Evolutionary conservation across 2,888 invertebrate genomes (phyloP), one percentile per base, ranked within the genome.

Genomic region (Drosophila fungiperda): DNA sequence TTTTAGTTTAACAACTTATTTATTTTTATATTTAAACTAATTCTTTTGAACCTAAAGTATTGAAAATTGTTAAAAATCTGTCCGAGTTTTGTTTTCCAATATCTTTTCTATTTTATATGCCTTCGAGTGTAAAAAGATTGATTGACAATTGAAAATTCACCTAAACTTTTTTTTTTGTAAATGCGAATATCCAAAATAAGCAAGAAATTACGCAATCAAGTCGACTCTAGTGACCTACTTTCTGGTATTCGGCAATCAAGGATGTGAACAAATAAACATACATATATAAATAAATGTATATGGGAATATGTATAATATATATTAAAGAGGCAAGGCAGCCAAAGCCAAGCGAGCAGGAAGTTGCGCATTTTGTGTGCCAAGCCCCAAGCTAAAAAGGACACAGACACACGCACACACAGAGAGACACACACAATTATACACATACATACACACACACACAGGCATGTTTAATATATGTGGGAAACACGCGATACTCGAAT

Each of bases 401-500:
- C 66, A 63, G 20, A 23, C 50, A 55, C 26, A 69, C 29, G 29
- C 29, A 65, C 59, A 72, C n/a, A 59, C 50, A 64, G 7, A 58
- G 29, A 29, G 29, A 57, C 40, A 45, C 29, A 58, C 55, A 60
- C 38, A 55, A 29, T 60, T 26, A 64, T n/a, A 74, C n/a, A 64
- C 20, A 58, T 5, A 57, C 35, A 45, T n/a, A 58, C 54, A 55
- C 40, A 64, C 33, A 64, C n/a, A 74, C 23, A 64, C 26, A 58
- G n/a, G 2, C 60, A 52, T 23, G 60, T 35, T 55, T 32, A 58
- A 50, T 33, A 59, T 42, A 60, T 80, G 65, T 69, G 73, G 67
- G 68, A 58, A 76, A 76, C 87, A 87, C 87, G 87, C 87, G 90
- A 87, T 83, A 80, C 76, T 73, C 89, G 83, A 87, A 87, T 87